phyloP scores from a whole-genome alignment of 2,797 vertebrate genomes.

The Danio choprae region DNA sequence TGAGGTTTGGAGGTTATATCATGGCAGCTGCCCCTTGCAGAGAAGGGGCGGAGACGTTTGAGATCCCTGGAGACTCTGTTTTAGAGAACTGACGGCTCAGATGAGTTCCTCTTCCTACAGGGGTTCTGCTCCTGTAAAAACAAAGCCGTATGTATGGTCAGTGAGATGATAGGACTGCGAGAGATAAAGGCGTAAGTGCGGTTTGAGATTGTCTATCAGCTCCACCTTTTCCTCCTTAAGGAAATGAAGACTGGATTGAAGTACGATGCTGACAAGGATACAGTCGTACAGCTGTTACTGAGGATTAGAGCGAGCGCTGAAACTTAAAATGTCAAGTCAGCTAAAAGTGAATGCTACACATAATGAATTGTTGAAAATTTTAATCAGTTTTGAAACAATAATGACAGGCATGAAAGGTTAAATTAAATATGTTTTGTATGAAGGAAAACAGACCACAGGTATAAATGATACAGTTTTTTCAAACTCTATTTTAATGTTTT shows the following conservation, averaged over 20 bases:
- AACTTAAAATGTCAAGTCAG: constrained; percentile 7
- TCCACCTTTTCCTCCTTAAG: constrained; percentile 24
- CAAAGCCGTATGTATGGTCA: constrained; percentile 25
- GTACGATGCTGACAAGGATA: background rate
- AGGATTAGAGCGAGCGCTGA: constrained; percentile 31
- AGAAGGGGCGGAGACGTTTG: background rate
- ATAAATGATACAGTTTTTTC: background rate
- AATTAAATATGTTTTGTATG: background rate
- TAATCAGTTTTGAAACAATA: constrained; percentile 4
- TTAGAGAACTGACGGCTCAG: constrained; percentile 6
- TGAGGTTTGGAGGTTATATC: constrained; percentile 27
- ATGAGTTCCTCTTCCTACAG: constrained; percentile 29
- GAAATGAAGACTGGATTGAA: constrained; percentile 16
- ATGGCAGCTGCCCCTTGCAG: constrained; percentile 18
- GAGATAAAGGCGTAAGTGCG: constrained; percentile 28
- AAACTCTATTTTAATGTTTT: too few species aligned
- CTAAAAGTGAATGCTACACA: background rate
- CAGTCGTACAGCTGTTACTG: constrained; percentile 18
- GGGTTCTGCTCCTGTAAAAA: constrained; percentile 40
- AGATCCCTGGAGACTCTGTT: constrained; percentile 22
- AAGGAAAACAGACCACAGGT: background rate
- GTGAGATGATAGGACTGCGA: constrained; percentile 4
- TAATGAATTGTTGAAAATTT: constrained; percentile 3
- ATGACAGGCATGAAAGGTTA: background rate
- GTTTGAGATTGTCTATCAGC: constrained; percentile 6